Base-by-base conservation (phyloP, 2,888 invertebrate genomes). In the Alitta virens region DNA sequence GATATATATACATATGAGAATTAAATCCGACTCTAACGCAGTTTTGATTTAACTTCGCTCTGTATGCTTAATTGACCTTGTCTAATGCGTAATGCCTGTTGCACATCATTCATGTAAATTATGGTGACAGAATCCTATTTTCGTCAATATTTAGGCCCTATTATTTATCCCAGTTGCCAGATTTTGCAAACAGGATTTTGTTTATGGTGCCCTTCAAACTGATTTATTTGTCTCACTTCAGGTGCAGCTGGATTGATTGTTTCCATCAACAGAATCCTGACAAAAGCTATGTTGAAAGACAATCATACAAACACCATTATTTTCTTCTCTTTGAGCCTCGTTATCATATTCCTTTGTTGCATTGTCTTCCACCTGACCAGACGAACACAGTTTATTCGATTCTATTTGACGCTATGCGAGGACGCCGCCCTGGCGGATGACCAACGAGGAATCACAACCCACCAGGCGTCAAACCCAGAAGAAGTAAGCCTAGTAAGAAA, bases 181-280 rank as follows among this genome's bases (percentile, higher is more conserved):
- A n/a, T n/a, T n/a, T n/a, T n/a, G n/a, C n/a, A n/a, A n/a, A n/a
- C n/a, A n/a, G n/a, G n/a, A n/a, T n/a, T n/a, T n/a, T n/a, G n/a
- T n/a, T n/a, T n/a, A n/a, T n/a, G n/a, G n/a, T n/a, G n/a, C n/a
- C n/a, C n/a, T n/a, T n/a, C n/a, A n/a, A n/a, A n/a, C n/a, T n/a
- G n/a, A n/a, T n/a, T n/a, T n/a, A n/a, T n/a, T n/a, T n/a, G n/a
- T n/a, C n/a, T n/a, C n/a, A n/a, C n/a, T 33, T 12, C 83, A 91
- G 91, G 91, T 84, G 88, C 89, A 12, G 91, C 94, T 23, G 94
- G 94, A 1, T 89, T 94, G 68, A 87, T 92, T 84, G 91, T 94
- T 23, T 93, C 94, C 24, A 83, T 89, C 50, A 92, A 92, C 78
- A 86, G 94, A 25, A 91, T 94, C 63, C 78, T 91, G 55, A 94